phyloP scores from a whole-genome alignment of 2,797 vertebrate genomes.

The Karalla daura region DNA sequence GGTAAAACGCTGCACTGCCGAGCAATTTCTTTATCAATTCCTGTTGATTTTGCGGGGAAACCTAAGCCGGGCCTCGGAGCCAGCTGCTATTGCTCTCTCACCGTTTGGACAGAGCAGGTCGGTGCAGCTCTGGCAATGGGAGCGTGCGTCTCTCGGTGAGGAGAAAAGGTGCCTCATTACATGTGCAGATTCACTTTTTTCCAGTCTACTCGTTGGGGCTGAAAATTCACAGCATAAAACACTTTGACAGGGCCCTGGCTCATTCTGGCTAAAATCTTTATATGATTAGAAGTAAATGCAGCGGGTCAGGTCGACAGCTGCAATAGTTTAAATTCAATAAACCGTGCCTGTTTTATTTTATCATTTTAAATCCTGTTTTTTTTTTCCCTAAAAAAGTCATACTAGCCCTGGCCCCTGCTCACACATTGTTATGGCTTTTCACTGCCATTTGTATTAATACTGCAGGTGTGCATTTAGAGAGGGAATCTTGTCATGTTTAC shows the following conservation, averaged over 20 bases:
- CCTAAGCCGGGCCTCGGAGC: not conserved
- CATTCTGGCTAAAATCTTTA: not conserved
- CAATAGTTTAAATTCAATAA: not conserved
- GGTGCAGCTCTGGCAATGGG: constrained; percentile 11
- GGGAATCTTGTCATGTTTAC: not conserved
- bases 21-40: constrained; percentile 21
- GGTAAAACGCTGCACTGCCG: not conserved
- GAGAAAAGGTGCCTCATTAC: constrained; percentile 8
- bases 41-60: constrained; percentile 23
- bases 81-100: constrained; percentile 31
- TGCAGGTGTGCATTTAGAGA: not conserved
- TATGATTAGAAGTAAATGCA: not conserved
- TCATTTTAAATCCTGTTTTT: not conserved
- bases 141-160: constrained; percentile 4
- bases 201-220: not conserved
- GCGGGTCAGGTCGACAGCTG: not conserved
- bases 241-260: not conserved
- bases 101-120: constrained; percentile 23
- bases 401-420: no score
- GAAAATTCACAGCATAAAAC: constrained; percentile 2
- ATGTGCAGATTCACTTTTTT: not conserved
- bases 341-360: not conserved
- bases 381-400: no score
- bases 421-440: not conserved
- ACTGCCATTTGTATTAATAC: not conserved